Conservation (phyloP, 2,113 vertebrate genomes). For the Takifugu flavidus region DNA sequence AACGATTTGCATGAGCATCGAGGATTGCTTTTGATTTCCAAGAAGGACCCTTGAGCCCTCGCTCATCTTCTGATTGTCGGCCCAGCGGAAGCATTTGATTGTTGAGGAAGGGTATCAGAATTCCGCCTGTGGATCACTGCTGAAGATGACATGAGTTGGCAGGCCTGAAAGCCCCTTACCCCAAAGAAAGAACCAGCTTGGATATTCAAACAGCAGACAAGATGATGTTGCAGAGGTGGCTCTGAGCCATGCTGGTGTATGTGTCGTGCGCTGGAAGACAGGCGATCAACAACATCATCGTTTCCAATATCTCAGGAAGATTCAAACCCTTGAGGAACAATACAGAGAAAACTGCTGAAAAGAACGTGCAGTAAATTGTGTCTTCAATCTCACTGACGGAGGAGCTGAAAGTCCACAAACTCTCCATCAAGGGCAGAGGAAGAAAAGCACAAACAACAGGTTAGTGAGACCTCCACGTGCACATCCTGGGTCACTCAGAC, state of each 20-base stretch:
- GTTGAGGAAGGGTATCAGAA: conserved; percentile 42
- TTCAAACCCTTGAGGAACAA: conserved; percentile 48
- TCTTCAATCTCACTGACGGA: conserved; percentile 16
- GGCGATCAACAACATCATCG: conserved; percentile 67
- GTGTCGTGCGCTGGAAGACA: conserved; percentile 61
- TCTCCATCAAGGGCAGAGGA: conserved; percentile 28
- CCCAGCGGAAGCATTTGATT: conserved; percentile 53
- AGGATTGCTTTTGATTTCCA: conserved; percentile 57
- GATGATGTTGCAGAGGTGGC: conserved; percentile 49
- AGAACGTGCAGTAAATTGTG: conserved; percentile 31
- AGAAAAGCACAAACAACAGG: conserved; percentile 54
- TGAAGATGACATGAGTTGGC: conserved; percentile 72
- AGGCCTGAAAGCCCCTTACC: conserved; percentile 58
- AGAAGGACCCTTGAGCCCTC: conserved; percentile 52
- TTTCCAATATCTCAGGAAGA: conserved; percentile 62
- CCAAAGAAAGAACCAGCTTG: conserved; percentile 45
- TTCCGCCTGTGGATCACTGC: conserved; percentile 51
- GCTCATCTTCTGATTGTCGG: conserved; percentile 53
- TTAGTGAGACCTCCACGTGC: conserved; percentile 50
- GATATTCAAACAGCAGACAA: conserved; percentile 38
- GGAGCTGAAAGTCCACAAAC: too few species aligned
- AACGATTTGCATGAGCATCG: conserved; percentile 55
- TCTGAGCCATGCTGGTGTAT: conserved; percentile 70
- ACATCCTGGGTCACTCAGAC: conserved; percentile 33
- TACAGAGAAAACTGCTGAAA: conserved; percentile 35